A percentile compares a stretch with the other conserved stretches of the same genome.
phyloP scores from a whole-genome alignment of 2,113 vertebrate species.

The Himantopus leucocephalus region DNA sequence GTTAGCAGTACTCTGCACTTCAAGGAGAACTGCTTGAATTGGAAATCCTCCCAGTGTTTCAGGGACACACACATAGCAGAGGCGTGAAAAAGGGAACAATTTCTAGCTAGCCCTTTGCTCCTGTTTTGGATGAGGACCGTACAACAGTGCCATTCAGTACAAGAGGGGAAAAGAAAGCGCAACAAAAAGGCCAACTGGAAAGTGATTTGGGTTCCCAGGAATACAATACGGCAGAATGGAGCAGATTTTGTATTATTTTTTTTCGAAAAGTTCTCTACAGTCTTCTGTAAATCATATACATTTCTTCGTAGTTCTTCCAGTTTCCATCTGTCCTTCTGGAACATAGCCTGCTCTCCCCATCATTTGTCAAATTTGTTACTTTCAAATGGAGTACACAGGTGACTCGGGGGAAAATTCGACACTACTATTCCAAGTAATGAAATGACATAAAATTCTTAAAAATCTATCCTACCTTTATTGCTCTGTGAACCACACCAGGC shows the following conservation, averaged over 20 bases:
- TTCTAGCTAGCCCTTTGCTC: background rate
- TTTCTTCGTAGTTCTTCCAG: background rate
- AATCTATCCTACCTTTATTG: background rate
- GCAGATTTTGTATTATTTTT: background rate
- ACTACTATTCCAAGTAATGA: background rate
- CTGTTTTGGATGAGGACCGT: background rate
- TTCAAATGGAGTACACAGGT: background rate
- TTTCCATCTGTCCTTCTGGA: background rate
- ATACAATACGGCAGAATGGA: background rate
- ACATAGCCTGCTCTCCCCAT: background rate
- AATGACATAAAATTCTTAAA: background rate
- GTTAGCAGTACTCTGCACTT: background rate
- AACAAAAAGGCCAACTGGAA: background rate
- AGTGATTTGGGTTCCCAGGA: background rate
- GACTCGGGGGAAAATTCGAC: background rate
- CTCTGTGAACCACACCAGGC: background rate
- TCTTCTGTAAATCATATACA: background rate
- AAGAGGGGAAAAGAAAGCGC: background rate
- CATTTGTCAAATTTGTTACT: background rate
- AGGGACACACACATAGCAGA: background rate
- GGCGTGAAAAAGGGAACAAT: background rate
- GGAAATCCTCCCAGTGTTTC: background rate
- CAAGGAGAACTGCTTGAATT: background rate
- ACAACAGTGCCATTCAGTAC: rapidly evolving
- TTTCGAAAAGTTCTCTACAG: background rate